These are phyloP conservation scores for Heliconius hermathena DNA, from an alignment of 1,140 invertebrate genomes.

Conservation along the genomic window DNA sequence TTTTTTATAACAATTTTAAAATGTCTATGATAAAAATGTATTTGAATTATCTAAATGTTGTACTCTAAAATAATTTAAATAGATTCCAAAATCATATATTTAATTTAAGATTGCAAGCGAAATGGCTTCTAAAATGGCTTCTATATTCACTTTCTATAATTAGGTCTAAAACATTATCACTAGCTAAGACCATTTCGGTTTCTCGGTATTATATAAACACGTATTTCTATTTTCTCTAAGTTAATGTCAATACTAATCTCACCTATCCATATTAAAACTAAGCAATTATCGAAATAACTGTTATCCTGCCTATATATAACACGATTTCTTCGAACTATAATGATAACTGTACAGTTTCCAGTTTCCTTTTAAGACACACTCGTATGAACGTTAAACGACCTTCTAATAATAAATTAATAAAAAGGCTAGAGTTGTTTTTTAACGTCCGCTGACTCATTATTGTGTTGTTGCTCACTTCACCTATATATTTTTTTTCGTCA, in stretches of 20 bases:
- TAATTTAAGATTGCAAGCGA: no score
- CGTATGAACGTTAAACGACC: slow-evolving; percentile 3
- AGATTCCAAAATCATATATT: no score
- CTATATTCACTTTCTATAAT: neutral
- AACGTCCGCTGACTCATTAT: neutral
- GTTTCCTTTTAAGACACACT: slow-evolving; percentile 13
- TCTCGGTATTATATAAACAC: neutral
- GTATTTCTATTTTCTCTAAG: slow-evolving; percentile 1
- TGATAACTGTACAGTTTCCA: slow-evolving; percentile 12
- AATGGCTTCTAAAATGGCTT: no score
- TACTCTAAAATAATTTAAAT: neutral
- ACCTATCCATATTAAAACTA: neutral
- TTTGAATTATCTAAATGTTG: no score
- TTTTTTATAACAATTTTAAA: no score
- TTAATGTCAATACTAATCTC: slow-evolving; percentile 11
- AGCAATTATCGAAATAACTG: slow-evolving; percentile 13
- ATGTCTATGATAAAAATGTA: neutral
- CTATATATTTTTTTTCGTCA: neutral
- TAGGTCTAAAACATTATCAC: neutral
- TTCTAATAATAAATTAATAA: slow-evolving; percentile 15
- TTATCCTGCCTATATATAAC: slow-evolving; percentile 13
- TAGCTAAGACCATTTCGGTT: neutral
- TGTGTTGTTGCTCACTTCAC: neutral
- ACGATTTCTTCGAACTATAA: slow-evolving; percentile 15
- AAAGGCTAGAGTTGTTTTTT: slow-evolving; percentile 2